Evolutionary conservation across 2,113 vertebrate species (phyloP).

Genomic region (cattle (Bos taurus)): ARS-UCD2.0 NC_037347.1:46892001-46892500

Average conservation of each 20-base stretch:
- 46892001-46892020: neutral
- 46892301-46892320: neutral
- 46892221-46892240: neutral
- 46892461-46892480: neutral
- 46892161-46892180: neutral
- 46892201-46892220: accelerated
- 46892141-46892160: neutral
- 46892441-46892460: neutral
- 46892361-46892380: neutral
- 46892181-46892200: neutral
- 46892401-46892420: neutral
- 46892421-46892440: neutral
- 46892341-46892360: neutral
- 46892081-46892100: neutral
- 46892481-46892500: neutral
- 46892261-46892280: neutral
- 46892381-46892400: neutral
- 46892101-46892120: neutral
- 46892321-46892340: neutral
- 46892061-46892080: neutral
- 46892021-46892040: neutral
- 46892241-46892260: neutral
- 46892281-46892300: neutral
- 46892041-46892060: neutral
- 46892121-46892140: neutral